Evolutionary conservation across 2,888 invertebrate genomes (phyloP).

Genomic region (Cryptosula pallasiana): DNA sequence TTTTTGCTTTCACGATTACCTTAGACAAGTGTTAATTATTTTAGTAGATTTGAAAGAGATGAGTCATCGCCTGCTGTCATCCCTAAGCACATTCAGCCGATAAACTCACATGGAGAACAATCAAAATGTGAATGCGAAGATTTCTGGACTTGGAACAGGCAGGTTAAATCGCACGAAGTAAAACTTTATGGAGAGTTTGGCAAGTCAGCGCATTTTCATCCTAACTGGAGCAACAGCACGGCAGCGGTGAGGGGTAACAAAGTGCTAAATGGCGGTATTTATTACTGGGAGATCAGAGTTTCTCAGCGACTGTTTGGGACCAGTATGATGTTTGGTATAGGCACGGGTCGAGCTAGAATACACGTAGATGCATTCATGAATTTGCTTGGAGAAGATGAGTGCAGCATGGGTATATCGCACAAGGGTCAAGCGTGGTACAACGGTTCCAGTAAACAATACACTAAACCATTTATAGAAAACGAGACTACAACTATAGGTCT

Average conservation of each 20-base stretch:
- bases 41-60: background rate
- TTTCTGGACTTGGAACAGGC: conserved; percentile 66
- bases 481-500: conserved; percentile 65
- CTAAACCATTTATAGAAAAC: conserved; percentile 67
- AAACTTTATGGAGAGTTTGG: conserved; percentile 55
- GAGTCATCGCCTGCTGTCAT: background rate
- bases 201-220: conserved; percentile 66
- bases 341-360: conserved; percentile 59
- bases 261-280: conserved; percentile 60
- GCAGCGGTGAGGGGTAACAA: conserved; percentile 66
- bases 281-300: conserved; percentile 64
- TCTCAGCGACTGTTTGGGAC: conserved; percentile 68
- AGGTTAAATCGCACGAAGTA: conserved; percentile 59
- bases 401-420: conserved; percentile 69
- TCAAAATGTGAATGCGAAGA: conserved; percentile 60
- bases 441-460: conserved; percentile 62
- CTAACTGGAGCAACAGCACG: conserved; percentile 71
- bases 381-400: conserved; percentile 66
- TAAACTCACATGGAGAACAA: conserved; percentile 23
- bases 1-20: no score
- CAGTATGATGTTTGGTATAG: conserved; percentile 71
- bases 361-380: conserved; percentile 67
- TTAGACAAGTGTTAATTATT: no score
- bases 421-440: conserved; percentile 68
- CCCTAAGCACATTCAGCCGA: background rate